Conservation (phyloP, 2,888 invertebrate species). For the Cetonia aurata region DNA sequence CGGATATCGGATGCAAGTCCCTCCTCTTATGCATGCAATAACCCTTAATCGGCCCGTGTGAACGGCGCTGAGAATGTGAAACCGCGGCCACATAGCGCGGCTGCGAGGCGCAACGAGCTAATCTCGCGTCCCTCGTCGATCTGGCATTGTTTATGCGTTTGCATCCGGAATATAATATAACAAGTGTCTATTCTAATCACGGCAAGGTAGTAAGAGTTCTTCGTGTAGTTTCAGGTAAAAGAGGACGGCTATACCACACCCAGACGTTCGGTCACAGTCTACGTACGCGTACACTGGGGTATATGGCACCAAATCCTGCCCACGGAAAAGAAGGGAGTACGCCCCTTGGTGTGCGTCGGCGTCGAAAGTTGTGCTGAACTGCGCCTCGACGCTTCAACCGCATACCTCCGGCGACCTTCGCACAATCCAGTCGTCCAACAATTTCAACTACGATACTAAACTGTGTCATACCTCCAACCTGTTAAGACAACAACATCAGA, state of each 20-base stretch:
- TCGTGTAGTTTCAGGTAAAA: slow-evolving; percentile 47
- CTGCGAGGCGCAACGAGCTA: slow-evolving; percentile 18
- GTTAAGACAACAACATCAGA: slow-evolving; percentile 38
- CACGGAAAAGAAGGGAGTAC: slow-evolving; percentile 65
- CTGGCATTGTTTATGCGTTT: slow-evolving; percentile 22
- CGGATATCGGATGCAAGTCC: slow-evolving; percentile 60
- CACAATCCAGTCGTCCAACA: slow-evolving; percentile 55
- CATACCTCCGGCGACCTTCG: slow-evolving; percentile 61
- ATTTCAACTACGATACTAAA: slow-evolving; percentile 32
- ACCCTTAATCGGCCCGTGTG: slow-evolving; percentile 58
- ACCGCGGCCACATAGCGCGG: slow-evolving; percentile 43
- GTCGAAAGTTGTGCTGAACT: slow-evolving; percentile 60
- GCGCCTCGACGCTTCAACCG: slow-evolving; percentile 62
- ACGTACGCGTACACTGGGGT: slow-evolving; percentile 71
- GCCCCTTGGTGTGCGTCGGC: slow-evolving; percentile 66
- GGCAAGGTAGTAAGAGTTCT: slow-evolving; percentile 35
- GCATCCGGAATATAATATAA: slow-evolving; percentile 20
- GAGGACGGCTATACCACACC: slow-evolving; percentile 68
- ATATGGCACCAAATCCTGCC: slow-evolving; percentile 66
- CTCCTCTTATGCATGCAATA: slow-evolving; percentile 59
- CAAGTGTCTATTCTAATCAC: slow-evolving; percentile 56
- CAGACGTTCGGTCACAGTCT: slow-evolving; percentile 66
- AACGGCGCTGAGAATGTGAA: slow-evolving; percentile 57
- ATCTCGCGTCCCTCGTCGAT: slow-evolving; percentile 18
- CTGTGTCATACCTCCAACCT: slow-evolving; percentile 44